Evolutionary conservation across 2,113 vertebrate species (phyloP), one percentile per base, ranked within the genome.

Genomic region (Poeciliopsis retropinna): DNA sequence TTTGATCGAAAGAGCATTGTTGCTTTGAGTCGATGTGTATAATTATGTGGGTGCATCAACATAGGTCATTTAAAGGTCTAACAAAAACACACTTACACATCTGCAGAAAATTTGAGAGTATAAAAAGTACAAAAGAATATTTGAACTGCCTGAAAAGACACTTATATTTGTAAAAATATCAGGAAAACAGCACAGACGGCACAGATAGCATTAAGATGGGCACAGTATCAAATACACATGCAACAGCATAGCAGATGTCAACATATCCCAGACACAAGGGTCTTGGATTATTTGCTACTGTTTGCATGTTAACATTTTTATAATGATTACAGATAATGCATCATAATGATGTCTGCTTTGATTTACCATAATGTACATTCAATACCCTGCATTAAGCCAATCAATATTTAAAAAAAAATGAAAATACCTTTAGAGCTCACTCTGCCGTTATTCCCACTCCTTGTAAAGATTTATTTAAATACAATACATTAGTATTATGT

Each of bases 1-100:
- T 80, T 81, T 79, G 81, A 90, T 84, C 12, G 60, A 82, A 71
- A 72, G 76, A 67, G 64, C 57, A 70, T 68, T 80, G 44, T 63
- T 87, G 39, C 62, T 84, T 78, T 76, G 65, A 75, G 66, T 84
- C 76, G 76, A 74, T 69, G 77, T 57, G 73, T 84, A 78, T 68
- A 81, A 76, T 79, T 77, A 70, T 51, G 64, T 27, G 70, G 34
- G 66, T 70, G 75, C 75, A 68, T 64, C 75, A 76, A 70, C 71
- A 83, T 81, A 34, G 14, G 68, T 65, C 77, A 60, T 74, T 67
- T 63, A 67, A 78, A 63, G 61, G 62, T 70, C 60, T 77, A 73
- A 73, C 22, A 44, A 25, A 47, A 19, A 6, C 44, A 19, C 44
- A 47, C 44, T 17, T 5, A 47, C 17, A 47, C 44, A 6, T 47